phyloP scores from a whole-genome alignment of 1,140 invertebrate species.

The Drosophila sucinea region DNA sequence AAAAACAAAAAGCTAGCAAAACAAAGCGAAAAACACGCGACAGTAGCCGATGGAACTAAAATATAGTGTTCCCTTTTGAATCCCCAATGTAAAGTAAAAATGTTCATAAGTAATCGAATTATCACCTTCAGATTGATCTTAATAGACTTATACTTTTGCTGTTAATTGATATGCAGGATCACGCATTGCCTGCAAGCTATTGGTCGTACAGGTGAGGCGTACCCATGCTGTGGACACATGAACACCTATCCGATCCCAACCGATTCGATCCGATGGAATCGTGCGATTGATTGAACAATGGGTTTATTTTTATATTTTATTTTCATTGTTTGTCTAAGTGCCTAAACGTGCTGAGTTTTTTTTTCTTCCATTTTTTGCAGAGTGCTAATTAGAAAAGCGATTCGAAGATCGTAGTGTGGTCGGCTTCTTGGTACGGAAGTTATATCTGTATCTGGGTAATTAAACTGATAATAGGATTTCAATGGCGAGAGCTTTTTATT shows the following conservation, averaged over 20 bases:
- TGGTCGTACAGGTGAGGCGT: background rate
- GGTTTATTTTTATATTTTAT: slow-evolving; percentile 30
- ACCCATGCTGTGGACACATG: slow-evolving; percentile 23
- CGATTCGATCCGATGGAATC: background rate
- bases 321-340: slow-evolving; percentile 35
- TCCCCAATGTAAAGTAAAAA: slow-evolving; percentile 2
- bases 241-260: slow-evolving; percentile 25
- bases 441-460: slow-evolving; percentile 17
- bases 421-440: slow-evolving; percentile 28
- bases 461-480: slow-evolving; percentile 24
- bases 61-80: background rate
- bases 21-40: background rate
- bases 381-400: slow-evolving; percentile 16
- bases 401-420: slow-evolving; percentile 2
- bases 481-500: slow-evolving; percentile 1
- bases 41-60: slow-evolving; percentile 1
- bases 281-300: slow-evolving; percentile 30
- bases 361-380: slow-evolving; percentile 17
- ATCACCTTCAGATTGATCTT: slow-evolving; percentile 22
- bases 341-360: slow-evolving; percentile 31
- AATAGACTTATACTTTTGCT: background rate
- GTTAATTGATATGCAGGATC: slow-evolving; percentile 1
- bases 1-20: no score
- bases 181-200: slow-evolving; percentile 7
- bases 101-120: slow-evolving; percentile 46